Conservation (phyloP, 1,140 invertebrate species). For the Hesperophylax magnus region DNA sequence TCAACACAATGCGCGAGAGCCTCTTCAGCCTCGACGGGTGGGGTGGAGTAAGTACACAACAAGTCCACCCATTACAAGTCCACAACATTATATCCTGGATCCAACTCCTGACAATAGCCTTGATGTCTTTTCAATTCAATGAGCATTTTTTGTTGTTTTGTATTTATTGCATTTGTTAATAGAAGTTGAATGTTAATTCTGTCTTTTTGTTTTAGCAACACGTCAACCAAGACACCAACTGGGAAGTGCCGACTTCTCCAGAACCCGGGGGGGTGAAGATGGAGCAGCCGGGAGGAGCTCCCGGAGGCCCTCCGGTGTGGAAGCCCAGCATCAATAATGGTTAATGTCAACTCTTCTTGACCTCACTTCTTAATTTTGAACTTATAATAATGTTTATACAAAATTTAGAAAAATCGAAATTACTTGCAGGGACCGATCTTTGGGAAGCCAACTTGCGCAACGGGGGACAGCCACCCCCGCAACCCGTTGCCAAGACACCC, state of each 20-base stretch:
- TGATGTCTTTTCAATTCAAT: conserved; percentile 22
- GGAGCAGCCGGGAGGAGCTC: conserved; percentile 78
- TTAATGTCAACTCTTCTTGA: conserved; percentile 16
- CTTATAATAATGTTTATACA: neutral
- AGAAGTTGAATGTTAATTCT: neutral
- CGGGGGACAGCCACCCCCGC: conserved; percentile 89
- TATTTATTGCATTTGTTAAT: no score
- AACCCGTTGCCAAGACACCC: conserved; percentile 84
- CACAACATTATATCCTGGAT: conserved; percentile 30
- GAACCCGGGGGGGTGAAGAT: conserved; percentile 78
- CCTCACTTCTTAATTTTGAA: neutral
- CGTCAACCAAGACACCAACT: conserved; percentile 93
- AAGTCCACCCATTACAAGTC: neutral
- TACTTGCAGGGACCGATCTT: conserved; percentile 82
- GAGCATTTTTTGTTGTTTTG: neutral
- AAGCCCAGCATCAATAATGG: conserved; percentile 90
- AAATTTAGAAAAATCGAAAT: conserved; percentile 31
- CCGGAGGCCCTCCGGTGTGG: conserved; percentile 78
- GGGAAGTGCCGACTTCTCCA: conserved; percentile 92
- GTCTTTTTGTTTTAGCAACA: conserved; percentile 75
- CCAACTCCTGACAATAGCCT: conserved; percentile 28
- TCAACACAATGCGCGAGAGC: conserved; percentile 91
- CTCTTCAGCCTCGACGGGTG: conserved; percentile 95
- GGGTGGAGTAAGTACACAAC: conserved; percentile 83
- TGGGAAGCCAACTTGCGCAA: conserved; percentile 95